Conservation (phyloP, 2,113 vertebrate species). For the Sprattus sprattus region DNA sequence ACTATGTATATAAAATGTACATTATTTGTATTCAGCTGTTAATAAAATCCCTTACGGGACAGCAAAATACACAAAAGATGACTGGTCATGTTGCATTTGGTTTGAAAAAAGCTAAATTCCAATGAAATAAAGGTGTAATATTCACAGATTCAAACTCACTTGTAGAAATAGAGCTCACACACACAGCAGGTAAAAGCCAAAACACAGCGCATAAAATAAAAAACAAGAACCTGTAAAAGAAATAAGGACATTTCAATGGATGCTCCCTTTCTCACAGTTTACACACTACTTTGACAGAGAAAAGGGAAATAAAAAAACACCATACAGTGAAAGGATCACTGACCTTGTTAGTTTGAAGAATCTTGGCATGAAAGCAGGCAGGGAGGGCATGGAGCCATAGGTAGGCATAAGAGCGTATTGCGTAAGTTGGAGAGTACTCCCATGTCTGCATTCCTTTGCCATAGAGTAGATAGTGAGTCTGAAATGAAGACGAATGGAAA, state of each 20-base stretch:
- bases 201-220: conserved; percentile 96
- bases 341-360: conserved; percentile 97
- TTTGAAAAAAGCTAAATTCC: background rate
- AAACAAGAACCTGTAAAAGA: conserved; percentile 88
- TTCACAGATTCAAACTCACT: conserved; percentile 77
- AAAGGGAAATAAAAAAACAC: background rate
- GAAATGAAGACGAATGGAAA: conserved; percentile 10
- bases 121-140: background rate
- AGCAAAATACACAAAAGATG: background rate
- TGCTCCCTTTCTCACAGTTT: too few relatives aligned
- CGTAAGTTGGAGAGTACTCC: conserved; percentile 95
- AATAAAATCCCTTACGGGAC: background rate
- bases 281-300: background rate
- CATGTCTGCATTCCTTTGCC: conserved; percentile 98
- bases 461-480: conserved; percentile 98
- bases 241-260: background rate
- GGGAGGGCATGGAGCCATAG: conserved; percentile 93
- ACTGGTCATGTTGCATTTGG: background rate
- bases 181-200: conserved; percentile 94
- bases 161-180: conserved; percentile 99
- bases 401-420: conserved; percentile 95
- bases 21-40: too few relatives aligned
- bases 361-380: conserved; percentile 88
- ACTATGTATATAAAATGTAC: background rate
- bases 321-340: conserved; percentile 22